Conservation (phyloP, 1,140 invertebrate genomes). For the Philotrypesis tridentata region DNA sequence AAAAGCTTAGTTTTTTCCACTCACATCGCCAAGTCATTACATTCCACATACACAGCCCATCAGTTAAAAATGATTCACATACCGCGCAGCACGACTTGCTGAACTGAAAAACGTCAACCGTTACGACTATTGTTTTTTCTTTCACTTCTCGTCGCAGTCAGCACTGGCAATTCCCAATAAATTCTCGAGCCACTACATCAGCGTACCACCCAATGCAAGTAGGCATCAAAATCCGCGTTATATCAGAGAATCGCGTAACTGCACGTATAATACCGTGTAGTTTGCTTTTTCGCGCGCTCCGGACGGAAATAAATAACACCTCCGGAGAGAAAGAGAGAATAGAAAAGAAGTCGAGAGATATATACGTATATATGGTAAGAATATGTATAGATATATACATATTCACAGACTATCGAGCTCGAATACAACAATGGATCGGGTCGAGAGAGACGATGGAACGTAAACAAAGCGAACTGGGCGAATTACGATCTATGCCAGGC, state of each 20-base stretch:
- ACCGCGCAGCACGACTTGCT: not conserved
- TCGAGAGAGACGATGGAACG: slow-evolving; percentile 3
- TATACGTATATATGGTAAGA: not conserved
- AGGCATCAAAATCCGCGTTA: not conserved
- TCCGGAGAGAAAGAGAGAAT: not conserved
- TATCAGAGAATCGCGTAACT: not conserved
- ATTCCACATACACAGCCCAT: not conserved
- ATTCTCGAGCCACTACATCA: not conserved
- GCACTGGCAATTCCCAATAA: not conserved
- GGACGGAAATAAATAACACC: not conserved
- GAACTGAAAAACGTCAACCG: not conserved
- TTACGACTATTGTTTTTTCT: not conserved
- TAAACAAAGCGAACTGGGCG: slow-evolving; percentile 12
- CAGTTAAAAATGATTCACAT: not conserved
- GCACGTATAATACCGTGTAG: not conserved
- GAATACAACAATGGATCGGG: slow-evolving; percentile 16
- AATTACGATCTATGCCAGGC: slow-evolving; percentile 6
- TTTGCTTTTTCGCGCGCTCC: not conserved
- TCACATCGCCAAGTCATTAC: not conserved
- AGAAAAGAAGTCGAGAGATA: not conserved
- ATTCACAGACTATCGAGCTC: not conserved
- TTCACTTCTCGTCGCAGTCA: not conserved
- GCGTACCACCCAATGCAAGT: no score
- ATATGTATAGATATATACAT: no score
- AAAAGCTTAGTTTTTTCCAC: no score